phyloP scores from a whole-genome alignment of 1,140 invertebrate species.

The Euura lappo region DNA sequence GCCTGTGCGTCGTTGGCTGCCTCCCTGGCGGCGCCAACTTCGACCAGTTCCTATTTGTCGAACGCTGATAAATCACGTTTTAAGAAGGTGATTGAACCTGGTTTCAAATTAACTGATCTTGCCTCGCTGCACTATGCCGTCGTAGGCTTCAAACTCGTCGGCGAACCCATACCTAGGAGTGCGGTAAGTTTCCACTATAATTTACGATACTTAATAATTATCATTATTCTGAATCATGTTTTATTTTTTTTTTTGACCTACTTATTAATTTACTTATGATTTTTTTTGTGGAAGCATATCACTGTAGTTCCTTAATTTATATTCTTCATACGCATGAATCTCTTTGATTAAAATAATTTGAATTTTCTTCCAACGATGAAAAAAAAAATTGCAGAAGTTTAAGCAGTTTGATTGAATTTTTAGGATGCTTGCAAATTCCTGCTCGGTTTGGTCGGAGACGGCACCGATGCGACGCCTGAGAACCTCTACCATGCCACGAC shows the following conservation, averaged over 20 bases:
- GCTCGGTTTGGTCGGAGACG: constrained; percentile 48
- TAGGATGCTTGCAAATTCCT: constrained; percentile 65
- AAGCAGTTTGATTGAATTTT: constrained; percentile 11
- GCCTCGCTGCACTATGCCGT: constrained; percentile 64
- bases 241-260: background rate
- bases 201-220: background rate
- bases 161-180: constrained; percentile 56
- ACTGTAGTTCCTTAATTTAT: background rate
- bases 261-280: no score
- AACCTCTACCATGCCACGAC: constrained; percentile 62
- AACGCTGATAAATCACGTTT: constrained; percentile 61
- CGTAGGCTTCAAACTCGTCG: constrained; percentile 62
- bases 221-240: background rate
- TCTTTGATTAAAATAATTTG: no score
- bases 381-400: no score
- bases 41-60: constrained; percentile 64
- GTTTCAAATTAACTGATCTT: constrained; percentile 61
- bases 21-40: constrained; percentile 23
- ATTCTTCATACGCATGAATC: constrained; percentile 15
- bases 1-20: background rate
- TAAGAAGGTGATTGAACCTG: constrained; percentile 62
- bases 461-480: constrained; percentile 54
- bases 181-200: constrained; percentile 48
- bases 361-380: no score
- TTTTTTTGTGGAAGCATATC: background rate